Percentiles rank a stretch among this genome's conserved stretches.
phyloP scores from a whole-genome alignment of 2,797 vertebrate genomes.

The Propithecus deckenii region DNA sequence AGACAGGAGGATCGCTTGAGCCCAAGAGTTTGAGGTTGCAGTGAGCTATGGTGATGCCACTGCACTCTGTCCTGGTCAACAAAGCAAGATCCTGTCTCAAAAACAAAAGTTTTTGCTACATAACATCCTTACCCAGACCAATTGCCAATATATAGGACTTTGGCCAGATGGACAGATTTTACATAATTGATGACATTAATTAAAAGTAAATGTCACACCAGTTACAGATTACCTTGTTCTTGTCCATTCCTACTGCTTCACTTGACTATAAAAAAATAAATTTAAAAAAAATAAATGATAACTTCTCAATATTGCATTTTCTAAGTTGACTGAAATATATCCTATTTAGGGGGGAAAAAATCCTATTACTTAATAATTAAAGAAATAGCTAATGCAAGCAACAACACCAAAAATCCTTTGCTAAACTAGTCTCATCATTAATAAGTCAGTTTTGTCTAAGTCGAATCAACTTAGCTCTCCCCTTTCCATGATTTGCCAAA shows the following conservation, averaged over 20 bases:
- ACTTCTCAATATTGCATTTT: background rate
- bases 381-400: background rate
- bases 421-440: background rate
- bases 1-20: too few relatives aligned
- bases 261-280: too few relatives aligned
- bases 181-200: background rate
- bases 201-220: background rate
- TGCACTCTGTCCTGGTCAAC: too few relatives aligned
- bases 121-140: background rate
- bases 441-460: background rate
- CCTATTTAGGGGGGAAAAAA: background rate
- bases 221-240: too few relatives aligned
- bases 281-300: background rate
- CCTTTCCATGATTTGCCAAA: background rate
- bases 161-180: background rate
- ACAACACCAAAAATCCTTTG: background rate
- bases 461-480: background rate
- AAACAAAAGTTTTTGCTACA: background rate
- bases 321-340: background rate
- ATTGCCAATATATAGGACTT: background rate
- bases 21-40: too few relatives aligned
- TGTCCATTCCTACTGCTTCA: too few relatives aligned
- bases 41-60: too few relatives aligned
- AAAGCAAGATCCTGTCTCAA: too few relatives aligned
- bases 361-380: background rate